These are phyloP conservation scores for Nyctereutes procyonoides DNA, from an alignment of 2,113 vertebrate species.

Conservation along the genomic window DNA sequence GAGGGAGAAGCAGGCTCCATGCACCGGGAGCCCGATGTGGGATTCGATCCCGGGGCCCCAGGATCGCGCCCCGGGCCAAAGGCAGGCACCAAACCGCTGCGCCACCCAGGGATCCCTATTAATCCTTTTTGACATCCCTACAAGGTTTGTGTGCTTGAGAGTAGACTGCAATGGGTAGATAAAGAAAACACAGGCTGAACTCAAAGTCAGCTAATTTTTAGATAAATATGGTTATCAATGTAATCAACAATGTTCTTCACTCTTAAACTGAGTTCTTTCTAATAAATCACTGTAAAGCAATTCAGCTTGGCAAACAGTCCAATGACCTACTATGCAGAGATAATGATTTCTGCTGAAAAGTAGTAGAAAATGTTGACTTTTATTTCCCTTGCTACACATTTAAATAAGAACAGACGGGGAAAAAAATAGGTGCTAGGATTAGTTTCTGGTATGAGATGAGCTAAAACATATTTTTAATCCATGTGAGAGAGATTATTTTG, in stretches of 20 bases:
- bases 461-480: constrained; percentile 41
- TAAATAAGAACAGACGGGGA: background rate
- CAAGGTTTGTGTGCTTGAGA: background rate
- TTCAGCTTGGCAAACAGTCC: background rate
- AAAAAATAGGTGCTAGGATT: background rate
- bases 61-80: no score
- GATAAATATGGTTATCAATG: background rate
- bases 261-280: constrained; percentile 49
- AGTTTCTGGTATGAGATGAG: background rate
- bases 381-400: constrained; percentile 23
- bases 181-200: constrained; percentile 9
- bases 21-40: no score
- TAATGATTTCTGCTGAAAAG: constrained; percentile 26
- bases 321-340: background rate
- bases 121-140: constrained; percentile 38
- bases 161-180: constrained; percentile 3
- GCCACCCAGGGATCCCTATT: no score
- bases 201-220: background rate
- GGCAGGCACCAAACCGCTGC: no score
- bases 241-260: constrained; percentile 37
- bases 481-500: background rate
- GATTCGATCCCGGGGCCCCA: no score
- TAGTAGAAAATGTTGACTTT: background rate
- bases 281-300: constrained; percentile 49
- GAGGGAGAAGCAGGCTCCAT: no score